Conservation (phyloP, 2,888 invertebrate species). For the Mystacides longicornis region DNA sequence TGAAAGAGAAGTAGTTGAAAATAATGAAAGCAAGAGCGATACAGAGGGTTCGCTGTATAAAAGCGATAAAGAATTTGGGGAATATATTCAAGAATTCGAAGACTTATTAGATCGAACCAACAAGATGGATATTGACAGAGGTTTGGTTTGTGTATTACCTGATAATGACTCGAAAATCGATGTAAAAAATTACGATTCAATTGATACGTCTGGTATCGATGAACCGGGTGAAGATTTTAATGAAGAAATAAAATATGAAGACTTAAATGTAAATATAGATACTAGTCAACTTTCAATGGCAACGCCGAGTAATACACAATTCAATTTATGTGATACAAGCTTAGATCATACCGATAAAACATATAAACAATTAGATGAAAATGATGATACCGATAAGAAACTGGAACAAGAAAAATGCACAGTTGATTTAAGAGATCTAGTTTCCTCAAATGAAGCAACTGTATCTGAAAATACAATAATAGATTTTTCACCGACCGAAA, state of each 20-base stretch:
- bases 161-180: slow-evolving; percentile 10
- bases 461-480: too few relatives aligned
- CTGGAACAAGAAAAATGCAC: too few relatives aligned
- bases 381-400: too few relatives aligned
- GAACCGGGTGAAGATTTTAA: neutral
- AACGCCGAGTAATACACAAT: too few relatives aligned
- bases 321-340: too few relatives aligned
- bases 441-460: too few relatives aligned
- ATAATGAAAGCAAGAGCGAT: slow-evolving; percentile 6
- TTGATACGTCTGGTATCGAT: neutral
- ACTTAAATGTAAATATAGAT: too few relatives aligned
- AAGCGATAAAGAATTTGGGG: slow-evolving; percentile 17
- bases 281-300: too few relatives aligned
- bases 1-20: slow-evolving; percentile 4
- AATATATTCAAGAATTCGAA: slow-evolving; percentile 25
- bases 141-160: slow-evolving; percentile 17
- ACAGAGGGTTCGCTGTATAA: neutral
- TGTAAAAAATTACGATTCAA: slow-evolving; percentile 1
- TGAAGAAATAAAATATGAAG: slow-evolving; percentile 7
- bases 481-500: too few relatives aligned
- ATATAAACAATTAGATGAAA: too few relatives aligned
- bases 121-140: slow-evolving; percentile 19
- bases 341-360: too few relatives aligned
- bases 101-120: slow-evolving; percentile 25
- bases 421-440: too few relatives aligned